Base-by-base conservation (phyloP, 1,140 invertebrate species). In the Drosophila pseudoobscura region DNA sequence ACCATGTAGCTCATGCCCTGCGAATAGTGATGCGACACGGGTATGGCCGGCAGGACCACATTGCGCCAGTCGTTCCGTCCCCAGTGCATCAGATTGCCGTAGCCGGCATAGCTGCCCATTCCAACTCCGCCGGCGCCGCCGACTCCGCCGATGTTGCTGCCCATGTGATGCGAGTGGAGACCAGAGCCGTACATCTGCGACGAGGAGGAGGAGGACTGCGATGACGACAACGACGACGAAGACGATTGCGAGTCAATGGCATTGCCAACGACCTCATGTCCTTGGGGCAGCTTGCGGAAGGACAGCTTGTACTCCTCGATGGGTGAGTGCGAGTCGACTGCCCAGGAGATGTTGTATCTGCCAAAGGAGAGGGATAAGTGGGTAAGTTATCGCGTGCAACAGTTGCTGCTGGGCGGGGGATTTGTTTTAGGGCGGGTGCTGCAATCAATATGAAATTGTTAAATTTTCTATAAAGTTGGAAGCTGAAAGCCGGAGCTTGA, bases 321-420 rank as follows among this genome's bases (percentile, higher is more conserved):
- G 44, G 94, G 93, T 55, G 94, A 93, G 72, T 94, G 93, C 55
- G 94, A 95, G 70, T 95, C 93, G 3, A 95, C 94, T 24, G 93
- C 91, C 94, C 94, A 95, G 17, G 94, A 94, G 65, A 95, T 93
- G 78, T 95, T 95, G 90, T 95, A 95, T 75, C 93, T 92, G 59
- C 35, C 35, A 39, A 29, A 63, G 63, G 9, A 7, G 8, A 9
- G 45, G 22, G 41, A 35, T 45, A 46, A 68, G 46, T 71, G 44
- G 62, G 62, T 56, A n/a, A 39, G 70, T 68, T 76, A 59, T 75
- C 58, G 73, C 68, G 82, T 70, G 82, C 82, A 87, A 88, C 82
- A 87, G 83, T 87, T 88, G 83, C 35, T 13, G 11, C 7, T 31
- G 35, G 35, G 65, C 45, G 73, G 49, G 56, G 59, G 75, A 78